Evolutionary conservation across 1,140 invertebrate species (phyloP), one percentile per base, ranked within the genome.

Genomic region (Tachypleus tridentatus): DNA sequence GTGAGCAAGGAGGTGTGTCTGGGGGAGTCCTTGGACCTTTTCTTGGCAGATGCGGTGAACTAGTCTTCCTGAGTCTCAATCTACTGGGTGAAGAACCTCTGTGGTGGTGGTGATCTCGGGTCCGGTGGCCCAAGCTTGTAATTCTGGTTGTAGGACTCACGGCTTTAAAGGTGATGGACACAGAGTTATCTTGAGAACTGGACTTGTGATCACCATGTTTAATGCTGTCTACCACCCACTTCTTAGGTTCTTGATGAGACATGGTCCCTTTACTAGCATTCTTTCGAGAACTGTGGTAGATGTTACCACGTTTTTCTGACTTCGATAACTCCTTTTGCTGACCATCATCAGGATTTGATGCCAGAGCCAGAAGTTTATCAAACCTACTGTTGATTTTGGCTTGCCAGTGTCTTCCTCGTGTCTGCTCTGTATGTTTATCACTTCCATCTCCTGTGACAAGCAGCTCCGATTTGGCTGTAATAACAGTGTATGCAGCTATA

Each of bases 341-440:
- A 29, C 29, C 29, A 29, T 91, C 88, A 70, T 91, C 79, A 71
- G 90, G 88, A 3, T 87, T 89, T 4, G 88, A 88, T 5, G 89
- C 89, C 75, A 91, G 88, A 49, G 87, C 89, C 64, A 92, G 86
- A 67, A 92, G 79, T 62, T 88, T 83, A 77, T 93, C 89, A 79
- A 93, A 93, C 51, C 88, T 86, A 71, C 86, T 89, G 73, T 85
- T 88, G 71, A 91, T 91, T 69, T 88, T 85, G 72, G 89, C 86
- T 76, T 91, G 87, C 88, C 88, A 91, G 73, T 89, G 76, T 57
- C 71, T 72, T 56, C 59, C 70, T 11, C 70, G 69, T 7, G 68
- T 68, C 6, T 67, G 66, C 58, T 53, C 65, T 29, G 48, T 69
- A 57, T 60, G 49, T 60, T 65, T 60, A 66, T 64, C 66, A 50